Evolutionary conservation across 2,888 invertebrate genomes (phyloP).

Genomic region (Drosophila kambysellisi): DNA sequence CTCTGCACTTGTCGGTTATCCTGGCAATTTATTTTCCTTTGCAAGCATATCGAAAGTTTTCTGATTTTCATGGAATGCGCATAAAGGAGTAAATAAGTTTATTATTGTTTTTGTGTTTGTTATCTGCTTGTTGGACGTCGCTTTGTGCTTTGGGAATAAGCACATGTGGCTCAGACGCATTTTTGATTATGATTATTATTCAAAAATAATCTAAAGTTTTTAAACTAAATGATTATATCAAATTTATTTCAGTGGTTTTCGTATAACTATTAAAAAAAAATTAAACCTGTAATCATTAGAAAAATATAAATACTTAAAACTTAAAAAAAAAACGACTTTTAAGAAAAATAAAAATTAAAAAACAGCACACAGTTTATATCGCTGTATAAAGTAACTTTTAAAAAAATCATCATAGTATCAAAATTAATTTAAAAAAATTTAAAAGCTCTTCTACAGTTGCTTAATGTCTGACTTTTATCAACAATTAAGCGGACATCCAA

Average conservation of each 20-base stretch:
- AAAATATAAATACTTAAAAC: no score
- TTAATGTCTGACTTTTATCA: background rate
- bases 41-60: slow-evolving; percentile 16
- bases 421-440: no score
- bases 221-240: background rate
- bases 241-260: background rate
- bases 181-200: background rate
- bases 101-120: slow-evolving; percentile 5
- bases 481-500: background rate
- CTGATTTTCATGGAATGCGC: slow-evolving; percentile 18
- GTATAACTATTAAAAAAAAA: background rate
- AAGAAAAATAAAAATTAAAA: background rate
- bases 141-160: slow-evolving; percentile 37
- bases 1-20: slow-evolving; percentile 72
- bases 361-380: background rate
- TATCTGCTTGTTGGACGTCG: background rate
- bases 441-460: background rate
- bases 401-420: no score
- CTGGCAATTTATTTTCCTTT: slow-evolving; percentile 64
- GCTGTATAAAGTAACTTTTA: background rate
- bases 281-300: background rate
- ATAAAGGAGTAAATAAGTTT: background rate
- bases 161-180: slow-evolving; percentile 38
- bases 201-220: background rate
- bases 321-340: no score